Base-by-base conservation (phyloP, 2,113 vertebrate species). In the Vidua chalybeata region DNA sequence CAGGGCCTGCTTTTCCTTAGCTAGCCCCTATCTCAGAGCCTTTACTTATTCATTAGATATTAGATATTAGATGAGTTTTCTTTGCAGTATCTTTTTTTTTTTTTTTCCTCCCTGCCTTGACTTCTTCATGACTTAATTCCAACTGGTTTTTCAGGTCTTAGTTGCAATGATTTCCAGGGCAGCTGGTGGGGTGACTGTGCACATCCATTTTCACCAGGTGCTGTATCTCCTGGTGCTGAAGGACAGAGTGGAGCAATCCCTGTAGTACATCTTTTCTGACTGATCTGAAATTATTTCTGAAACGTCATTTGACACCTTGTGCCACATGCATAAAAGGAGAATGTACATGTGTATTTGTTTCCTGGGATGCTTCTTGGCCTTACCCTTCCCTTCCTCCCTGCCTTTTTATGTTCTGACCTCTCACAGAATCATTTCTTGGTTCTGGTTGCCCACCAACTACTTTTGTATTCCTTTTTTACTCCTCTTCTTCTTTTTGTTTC, bases 31-130 rank as follows among this genome's bases (percentile, higher is more conserved):
- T 79, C 72, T 85, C 54, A 74, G 67, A 51, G 12, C 18, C 33
- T 18, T 89, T 69, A 72, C 43, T 84, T 87, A 81, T 91, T 85
- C 79, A 83, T 67, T 87, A 74, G 62, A 11, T 37, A 71, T 52
- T 87, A 61, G 71, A 17, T 48, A 81, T 26, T 78, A 85, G 58
- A 37, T 90, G 17, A 5, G 2, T 13, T 75, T 85, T 59, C 20
- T 76, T 66, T 41, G 15, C 48, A 22, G 13, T 33, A 10, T 24
- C 18, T 14, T 26, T 51, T 39, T 7, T 35, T 37, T 61, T 41
- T 16, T 33, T 30, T 16, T 28, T 12, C 10, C 7, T 3, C 13
- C 51, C 35, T 48, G 22, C 11, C 6, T 59, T 74, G 54, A 24
- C 5, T 45, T 78, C n/a, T 77, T 62, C 51, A n/a, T 13, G 28